phyloP scores from a whole-genome alignment of 2,113 vertebrate species.

The Telmatochromis sp. region DNA sequence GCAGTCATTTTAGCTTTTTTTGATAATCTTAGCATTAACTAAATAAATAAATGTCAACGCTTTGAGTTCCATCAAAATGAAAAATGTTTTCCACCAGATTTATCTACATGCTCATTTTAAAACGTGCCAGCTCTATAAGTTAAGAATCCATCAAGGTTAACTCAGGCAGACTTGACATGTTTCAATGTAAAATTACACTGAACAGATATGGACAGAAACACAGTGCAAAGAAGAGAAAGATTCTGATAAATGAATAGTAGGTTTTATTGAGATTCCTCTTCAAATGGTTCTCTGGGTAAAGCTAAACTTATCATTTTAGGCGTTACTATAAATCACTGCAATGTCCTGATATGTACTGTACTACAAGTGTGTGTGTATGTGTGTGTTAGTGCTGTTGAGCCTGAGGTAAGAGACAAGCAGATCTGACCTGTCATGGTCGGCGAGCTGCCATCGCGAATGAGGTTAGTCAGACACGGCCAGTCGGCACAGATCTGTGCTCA shows the following conservation, averaged over 20 bases:
- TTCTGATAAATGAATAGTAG: not conserved
- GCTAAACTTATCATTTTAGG: not conserved
- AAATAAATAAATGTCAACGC: not conserved
- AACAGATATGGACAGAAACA: not conserved
- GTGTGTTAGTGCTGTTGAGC: not conserved
- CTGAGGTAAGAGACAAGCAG: not conserved
- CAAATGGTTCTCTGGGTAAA: not conserved
- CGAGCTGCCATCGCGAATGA: conserved; percentile 14
- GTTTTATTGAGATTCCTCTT: not conserved
- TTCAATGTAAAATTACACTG: not conserved
- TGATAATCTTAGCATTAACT: not conserved
- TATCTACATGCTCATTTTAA: not conserved
- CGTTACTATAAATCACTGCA: not conserved
- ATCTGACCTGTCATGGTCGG: not conserved
- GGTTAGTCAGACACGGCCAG: conserved; percentile 3
- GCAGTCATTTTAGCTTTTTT: not conserved
- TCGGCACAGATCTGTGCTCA: not conserved
- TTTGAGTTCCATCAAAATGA: not conserved
- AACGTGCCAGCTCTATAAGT: not conserved
- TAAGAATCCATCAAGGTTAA: not conserved
- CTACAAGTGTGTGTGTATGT: not conserved
- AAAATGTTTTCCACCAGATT: not conserved
- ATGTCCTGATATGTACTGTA: not conserved
- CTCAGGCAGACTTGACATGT: not conserved
- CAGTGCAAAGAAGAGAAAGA: not conserved